These are phyloP conservation scores for Aphrocallistes beatrix DNA, from an alignment of 37 sponge, comb jelly and placozoan genomes.

Conservation along the genomic window DNA sequence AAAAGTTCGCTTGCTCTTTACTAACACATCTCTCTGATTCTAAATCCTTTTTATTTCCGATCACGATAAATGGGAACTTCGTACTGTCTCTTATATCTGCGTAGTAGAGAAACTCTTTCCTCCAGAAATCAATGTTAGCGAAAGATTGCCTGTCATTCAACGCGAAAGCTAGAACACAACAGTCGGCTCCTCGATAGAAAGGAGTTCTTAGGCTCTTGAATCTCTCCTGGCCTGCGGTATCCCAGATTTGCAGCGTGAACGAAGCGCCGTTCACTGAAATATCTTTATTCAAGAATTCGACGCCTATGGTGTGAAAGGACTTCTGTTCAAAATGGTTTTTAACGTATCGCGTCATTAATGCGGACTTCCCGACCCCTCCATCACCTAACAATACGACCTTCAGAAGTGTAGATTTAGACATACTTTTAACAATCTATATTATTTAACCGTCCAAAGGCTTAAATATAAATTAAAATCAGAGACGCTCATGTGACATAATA, in stretches of 20 bases:
- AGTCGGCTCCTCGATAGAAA: constrained; percentile 89
- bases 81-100: constrained; percentile 77
- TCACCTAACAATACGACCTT: constrained; percentile 93
- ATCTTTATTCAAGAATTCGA: constrained; percentile 92
- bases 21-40: background rate
- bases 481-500: no score
- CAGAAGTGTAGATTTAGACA: constrained; percentile 23
- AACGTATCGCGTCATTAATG: constrained; percentile 87
- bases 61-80: constrained; percentile 80
- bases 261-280: constrained; percentile 49
- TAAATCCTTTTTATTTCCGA: constrained; percentile 90
- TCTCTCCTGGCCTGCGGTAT: constrained; percentile 97
- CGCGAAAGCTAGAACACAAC: constrained; percentile 79
- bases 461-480: no score
- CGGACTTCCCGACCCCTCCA: constrained; percentile 98
- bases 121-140: constrained; percentile 86
- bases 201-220: constrained; percentile 95
- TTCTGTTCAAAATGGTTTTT: constrained; percentile 85
- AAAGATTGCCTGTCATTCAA: constrained; percentile 82
- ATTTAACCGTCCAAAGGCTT: no score
- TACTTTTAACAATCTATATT: no score
- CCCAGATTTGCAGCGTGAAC: constrained; percentile 96
- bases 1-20: background rate
- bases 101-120: constrained; percentile 92
- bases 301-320: constrained; percentile 94